phyloP scores from a whole-genome alignment of 92 coral and sea anemone species.

The Pocillopora grandis region DNA sequence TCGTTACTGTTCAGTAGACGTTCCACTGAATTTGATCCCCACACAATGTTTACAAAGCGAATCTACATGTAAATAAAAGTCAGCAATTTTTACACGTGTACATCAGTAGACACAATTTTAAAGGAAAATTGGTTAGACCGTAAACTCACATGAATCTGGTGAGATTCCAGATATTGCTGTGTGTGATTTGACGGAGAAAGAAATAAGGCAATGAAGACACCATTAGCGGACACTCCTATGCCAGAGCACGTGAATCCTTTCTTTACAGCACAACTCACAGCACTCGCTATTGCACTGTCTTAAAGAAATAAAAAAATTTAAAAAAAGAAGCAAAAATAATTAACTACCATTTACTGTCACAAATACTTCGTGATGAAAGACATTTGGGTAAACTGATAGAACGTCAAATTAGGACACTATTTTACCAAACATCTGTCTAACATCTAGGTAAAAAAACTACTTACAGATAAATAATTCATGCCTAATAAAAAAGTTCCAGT shows the following conservation, averaged over 20 bases:
- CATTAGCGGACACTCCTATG: constrained; percentile 29
- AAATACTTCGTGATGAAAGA: no score
- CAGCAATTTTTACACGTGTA: neutral
- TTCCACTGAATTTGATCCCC: constrained; percentile 8
- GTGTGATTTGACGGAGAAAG: constrained; percentile 22
- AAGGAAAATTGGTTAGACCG: neutral
- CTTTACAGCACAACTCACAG: constrained; percentile 22
- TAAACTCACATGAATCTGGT: constrained; percentile 14
- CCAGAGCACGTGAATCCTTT: constrained; percentile 19
- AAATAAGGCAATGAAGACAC: constrained; percentile 12
- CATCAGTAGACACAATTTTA: neutral
- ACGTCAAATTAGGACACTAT: no score
- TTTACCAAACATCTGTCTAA: no score
- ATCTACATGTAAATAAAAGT: neutral
- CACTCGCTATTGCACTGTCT: neutral
- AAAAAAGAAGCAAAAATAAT: no score
- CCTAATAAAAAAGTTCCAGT: no score
- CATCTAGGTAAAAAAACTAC: no score
- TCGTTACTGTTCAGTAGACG: constrained; percentile 14
- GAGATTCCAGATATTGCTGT: constrained; percentile 28
- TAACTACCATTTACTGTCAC: no score
- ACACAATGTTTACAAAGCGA: constrained; percentile 26
- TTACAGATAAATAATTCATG: no score
- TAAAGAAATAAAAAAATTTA: no score
- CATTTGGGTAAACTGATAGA: no score